Conservation (phyloP, 2,888 invertebrate species). For the Steromphala cineraria region DNA sequence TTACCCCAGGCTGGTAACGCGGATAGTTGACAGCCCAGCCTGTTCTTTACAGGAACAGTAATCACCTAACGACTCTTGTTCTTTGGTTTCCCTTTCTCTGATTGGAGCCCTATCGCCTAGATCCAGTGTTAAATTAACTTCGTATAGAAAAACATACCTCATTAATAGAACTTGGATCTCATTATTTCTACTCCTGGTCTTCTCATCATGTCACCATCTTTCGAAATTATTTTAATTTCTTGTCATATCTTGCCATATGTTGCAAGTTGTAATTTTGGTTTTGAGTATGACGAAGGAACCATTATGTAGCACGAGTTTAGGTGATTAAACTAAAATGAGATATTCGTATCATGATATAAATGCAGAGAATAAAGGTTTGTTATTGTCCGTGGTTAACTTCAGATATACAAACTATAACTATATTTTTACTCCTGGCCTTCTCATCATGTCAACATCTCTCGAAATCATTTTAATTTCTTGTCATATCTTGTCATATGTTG, state of each 20-base stretch:
- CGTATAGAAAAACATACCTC: background rate
- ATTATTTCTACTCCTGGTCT: background rate
- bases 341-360: too few relatives aligned
- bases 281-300: too few relatives aligned
- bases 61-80: conserved; percentile 20
- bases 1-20: background rate
- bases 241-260: too few relatives aligned
- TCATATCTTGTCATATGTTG: too few relatives aligned
- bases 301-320: too few relatives aligned
- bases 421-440: background rate
- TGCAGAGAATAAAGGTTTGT: too few relatives aligned
- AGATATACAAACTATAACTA: too few relatives aligned
- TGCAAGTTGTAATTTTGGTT: too few relatives aligned
- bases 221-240: background rate
- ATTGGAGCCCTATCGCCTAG: background rate
- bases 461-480: background rate
- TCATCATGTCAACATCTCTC: background rate
- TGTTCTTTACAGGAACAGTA: conserved; percentile 8
- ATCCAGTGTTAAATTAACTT: conserved; percentile 16
- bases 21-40: background rate
- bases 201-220: background rate
- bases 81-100: background rate
- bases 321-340: too few relatives aligned
- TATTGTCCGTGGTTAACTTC: too few relatives aligned
- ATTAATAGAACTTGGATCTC: background rate